Conservation (phyloP, 92 coral and sea anemone genomes). For the Epizoanthus illoricatus region DNA sequence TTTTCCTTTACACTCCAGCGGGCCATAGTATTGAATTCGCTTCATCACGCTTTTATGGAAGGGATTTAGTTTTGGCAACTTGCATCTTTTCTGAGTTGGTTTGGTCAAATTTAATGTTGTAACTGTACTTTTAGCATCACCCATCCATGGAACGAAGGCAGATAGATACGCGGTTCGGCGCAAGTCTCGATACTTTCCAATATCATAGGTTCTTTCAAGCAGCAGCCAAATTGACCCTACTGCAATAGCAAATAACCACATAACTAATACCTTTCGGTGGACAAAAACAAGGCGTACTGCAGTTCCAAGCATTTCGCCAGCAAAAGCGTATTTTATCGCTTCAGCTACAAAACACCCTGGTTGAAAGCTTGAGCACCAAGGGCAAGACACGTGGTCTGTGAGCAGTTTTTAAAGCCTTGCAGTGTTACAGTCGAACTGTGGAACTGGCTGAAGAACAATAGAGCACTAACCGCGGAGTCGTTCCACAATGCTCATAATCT, state of each 20-base stretch:
- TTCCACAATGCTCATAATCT: too few species aligned
- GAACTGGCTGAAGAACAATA: too few species aligned
- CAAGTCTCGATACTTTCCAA: constrained; percentile 15
- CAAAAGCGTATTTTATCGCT: too few species aligned
- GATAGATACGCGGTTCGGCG: neutral
- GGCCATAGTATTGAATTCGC: constrained; percentile 9
- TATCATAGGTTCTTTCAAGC: neutral
- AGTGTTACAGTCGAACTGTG: too few species aligned
- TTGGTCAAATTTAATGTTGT: neutral
- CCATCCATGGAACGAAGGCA: constrained; percentile 2
- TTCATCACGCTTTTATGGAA: constrained; percentile 27
- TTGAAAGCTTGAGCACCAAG: too few species aligned
- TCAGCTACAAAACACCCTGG: too few species aligned
- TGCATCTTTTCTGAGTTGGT: neutral
- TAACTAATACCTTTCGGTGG: constrained; percentile 11
- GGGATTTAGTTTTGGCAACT: constrained; percentile 31
- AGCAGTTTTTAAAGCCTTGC: too few species aligned
- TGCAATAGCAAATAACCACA: constrained; percentile 9
- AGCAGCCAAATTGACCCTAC: constrained; percentile 17
- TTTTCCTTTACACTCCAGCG: constrained; percentile 23
- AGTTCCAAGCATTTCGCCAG: neutral
- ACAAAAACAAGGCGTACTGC: neutral
- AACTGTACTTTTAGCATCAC: neutral
- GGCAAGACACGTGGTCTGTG: too few species aligned
- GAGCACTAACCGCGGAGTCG: too few species aligned